Evolutionary conservation across 2,888 invertebrate species (phyloP).

Genomic region (Pocota personata): DNA sequence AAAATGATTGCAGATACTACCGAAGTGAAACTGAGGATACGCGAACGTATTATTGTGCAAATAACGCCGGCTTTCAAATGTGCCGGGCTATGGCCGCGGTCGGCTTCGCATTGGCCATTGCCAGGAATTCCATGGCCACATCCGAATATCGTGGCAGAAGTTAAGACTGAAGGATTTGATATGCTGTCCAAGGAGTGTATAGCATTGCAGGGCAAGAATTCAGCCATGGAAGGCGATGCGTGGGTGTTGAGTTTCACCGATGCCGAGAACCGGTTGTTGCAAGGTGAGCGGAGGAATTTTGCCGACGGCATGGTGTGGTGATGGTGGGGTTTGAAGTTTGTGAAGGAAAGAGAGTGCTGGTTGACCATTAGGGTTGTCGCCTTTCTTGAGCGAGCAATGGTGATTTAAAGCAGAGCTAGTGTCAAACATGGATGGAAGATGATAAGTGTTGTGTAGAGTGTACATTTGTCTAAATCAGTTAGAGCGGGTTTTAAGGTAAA

Average conservation of each 20-base stretch:
- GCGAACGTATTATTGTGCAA: conserved; percentile 96
- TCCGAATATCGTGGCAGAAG: conserved; percentile 95
- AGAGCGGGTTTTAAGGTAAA: too few relatives aligned
- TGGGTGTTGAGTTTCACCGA: conserved; percentile 96
- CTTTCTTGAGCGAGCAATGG: too few relatives aligned
- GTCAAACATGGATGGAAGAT: too few relatives aligned
- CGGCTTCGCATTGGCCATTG: conserved; percentile 97
- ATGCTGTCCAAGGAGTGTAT: conserved; percentile 94
- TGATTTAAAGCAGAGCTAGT: too few relatives aligned
- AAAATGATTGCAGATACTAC: conserved; percentile 98
- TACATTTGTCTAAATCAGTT: too few relatives aligned
- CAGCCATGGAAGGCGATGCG: conserved; percentile 97
- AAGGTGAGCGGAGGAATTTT: conserved; percentile 83
- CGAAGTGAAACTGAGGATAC: conserved; percentile 94
- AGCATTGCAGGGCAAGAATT: conserved; percentile 92
- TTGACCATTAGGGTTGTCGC: neutral
- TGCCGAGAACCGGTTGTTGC: conserved; percentile 94
- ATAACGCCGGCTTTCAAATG: conserved; percentile 98
- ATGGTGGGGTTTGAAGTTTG: neutral
- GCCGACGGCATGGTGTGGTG: conserved; percentile 73
- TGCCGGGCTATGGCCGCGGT: conserved; percentile 96
- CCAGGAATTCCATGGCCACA: conserved; percentile 97
- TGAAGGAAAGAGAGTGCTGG: neutral
- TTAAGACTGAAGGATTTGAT: conserved; percentile 98
- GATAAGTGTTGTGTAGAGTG: too few relatives aligned